These are phyloP conservation scores for Laspeyria flexula DNA, from an alignment of 2,888 invertebrate genomes.

Conservation along the genomic window DNA sequence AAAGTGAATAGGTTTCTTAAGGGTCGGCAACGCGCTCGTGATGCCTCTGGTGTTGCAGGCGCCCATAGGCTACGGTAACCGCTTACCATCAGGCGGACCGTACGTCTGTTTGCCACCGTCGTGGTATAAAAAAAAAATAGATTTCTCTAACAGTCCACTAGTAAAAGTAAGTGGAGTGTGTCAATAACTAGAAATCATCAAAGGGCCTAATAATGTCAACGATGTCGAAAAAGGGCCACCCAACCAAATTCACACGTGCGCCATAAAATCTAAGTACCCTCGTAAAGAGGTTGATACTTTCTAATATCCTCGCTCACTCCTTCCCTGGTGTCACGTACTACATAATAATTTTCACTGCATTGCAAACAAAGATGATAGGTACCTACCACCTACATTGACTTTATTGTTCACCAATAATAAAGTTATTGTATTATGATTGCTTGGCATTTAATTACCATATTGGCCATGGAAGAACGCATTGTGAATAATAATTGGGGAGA, in stretches of 20 bases:
- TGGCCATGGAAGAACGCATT: slow-evolving; percentile 21
- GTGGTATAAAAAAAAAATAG: background rate
- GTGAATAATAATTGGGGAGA: slow-evolving; percentile 32
- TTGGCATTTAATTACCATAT: slow-evolving; percentile 27
- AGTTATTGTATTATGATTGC: slow-evolving; percentile 32
- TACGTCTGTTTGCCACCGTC: no score
- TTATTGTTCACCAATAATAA: slow-evolving; percentile 29
- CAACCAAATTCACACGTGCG: slow-evolving; percentile 32
- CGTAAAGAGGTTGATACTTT: slow-evolving; percentile 42
- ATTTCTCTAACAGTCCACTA: background rate
- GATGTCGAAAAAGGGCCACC: slow-evolving; percentile 29
- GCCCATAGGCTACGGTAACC: no score
- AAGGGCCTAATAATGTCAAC: slow-evolving; percentile 2
- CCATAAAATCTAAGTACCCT: slow-evolving; percentile 34
- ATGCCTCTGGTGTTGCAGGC: no score
- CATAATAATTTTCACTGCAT: slow-evolving; percentile 34
- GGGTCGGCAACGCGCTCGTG: no score
- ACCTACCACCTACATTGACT: slow-evolving; percentile 28
- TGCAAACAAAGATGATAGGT: slow-evolving; percentile 7
- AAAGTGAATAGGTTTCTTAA: no score
- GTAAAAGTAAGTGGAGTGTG: background rate
- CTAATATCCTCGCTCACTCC: slow-evolving; percentile 31
- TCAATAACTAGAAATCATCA: background rate
- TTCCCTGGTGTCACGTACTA: slow-evolving; percentile 28
- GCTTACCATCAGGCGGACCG: no score